Evolutionary conservation across 2,113 vertebrate species (phyloP), one percentile per base, ranked within the genome.

Genomic region (Serilophus lunatus): DNA sequence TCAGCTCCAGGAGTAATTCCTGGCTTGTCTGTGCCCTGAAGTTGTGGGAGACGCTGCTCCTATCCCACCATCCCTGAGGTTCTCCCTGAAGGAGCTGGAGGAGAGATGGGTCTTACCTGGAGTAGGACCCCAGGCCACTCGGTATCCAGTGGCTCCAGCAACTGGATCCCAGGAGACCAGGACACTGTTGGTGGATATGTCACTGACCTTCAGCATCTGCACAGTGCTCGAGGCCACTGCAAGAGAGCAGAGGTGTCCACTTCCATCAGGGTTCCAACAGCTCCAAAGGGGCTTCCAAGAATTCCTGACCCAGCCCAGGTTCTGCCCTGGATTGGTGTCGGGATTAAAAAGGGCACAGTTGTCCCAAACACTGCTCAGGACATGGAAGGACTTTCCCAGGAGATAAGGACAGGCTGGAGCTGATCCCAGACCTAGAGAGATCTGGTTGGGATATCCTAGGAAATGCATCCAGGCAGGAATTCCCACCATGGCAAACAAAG

Each of bases 171-270:
- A 99, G 29, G 98, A 97, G 64, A 98, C 45, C 51, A 98, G 76
- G 18, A 98, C 98, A 12, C 98, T 93, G 92, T 51, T 98, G 71
- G 97, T 98, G 79, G 97, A 98, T 53, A 99, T 93, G 19, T 97
- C 98, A 11, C 98, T 98, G 31, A 98, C 98, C 82, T 98, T 98
- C 84, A 99, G 86, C 74, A 92, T 97, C 92, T 98, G 98, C 4
- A 99, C 98, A 1, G 98, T 96, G 81, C 98, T 98, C n/a, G 98
- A 98, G 20, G 98, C 98, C 98, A 99, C 99, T 99, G 92, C 70
- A 33, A 63, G 31, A 83, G 1, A 49, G 3, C 4, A 69, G 8
- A 85, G 54, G n/a, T n/a, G n/a, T n/a, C n/a, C n/a, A n/a, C n/a
- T n/a, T n/a, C n/a, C n/a, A n/a, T n/a, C n/a, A n/a, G n/a, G n/a